These are phyloP conservation scores for Channa maculata DNA, from an alignment of 2,113 vertebrate species.

Conservation along the genomic window DNA sequence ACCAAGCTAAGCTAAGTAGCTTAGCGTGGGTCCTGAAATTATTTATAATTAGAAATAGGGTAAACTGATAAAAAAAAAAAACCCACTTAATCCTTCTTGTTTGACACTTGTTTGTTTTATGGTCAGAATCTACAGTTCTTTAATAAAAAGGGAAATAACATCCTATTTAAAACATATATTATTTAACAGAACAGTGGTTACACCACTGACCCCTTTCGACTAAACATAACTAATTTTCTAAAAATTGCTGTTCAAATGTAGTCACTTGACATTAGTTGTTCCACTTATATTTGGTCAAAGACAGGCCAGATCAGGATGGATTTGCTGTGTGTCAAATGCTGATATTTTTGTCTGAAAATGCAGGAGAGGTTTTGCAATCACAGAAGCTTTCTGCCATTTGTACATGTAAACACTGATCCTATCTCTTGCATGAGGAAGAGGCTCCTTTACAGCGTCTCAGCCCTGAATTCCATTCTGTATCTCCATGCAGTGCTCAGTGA, in stretches of 20 bases:
- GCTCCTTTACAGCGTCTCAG: slow-evolving; percentile 61
- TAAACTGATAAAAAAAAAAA: too few species aligned
- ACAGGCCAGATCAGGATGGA: neutral
- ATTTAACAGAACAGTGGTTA: neutral
- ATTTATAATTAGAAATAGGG: too few species aligned
- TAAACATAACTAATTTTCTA: neutral
- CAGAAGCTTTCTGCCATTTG: slow-evolving; percentile 56
- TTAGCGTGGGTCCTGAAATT: too few species aligned
- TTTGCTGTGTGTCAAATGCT: slow-evolving; percentile 10
- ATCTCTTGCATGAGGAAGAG: slow-evolving; percentile 73
- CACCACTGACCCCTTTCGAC: neutral
- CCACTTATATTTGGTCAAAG: neutral
- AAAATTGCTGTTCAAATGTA: neutral
- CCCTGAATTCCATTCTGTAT: slow-evolving; percentile 70
- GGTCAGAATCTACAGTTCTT: neutral
- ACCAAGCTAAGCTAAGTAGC: too few species aligned
- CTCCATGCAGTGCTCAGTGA: slow-evolving; percentile 64
- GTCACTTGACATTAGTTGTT: neutral
- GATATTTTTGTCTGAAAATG: neutral
- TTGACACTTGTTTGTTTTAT: neutral
- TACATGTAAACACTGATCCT: slow-evolving; percentile 75
- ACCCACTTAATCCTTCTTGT: too few species aligned
- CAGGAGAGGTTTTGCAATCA: slow-evolving; percentile 41
- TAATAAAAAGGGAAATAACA: neutral
- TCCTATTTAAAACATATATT: neutral